phyloP scores from a whole-genome alignment of 2,888 invertebrate genomes.

The Diplazon laetatorius region DNA sequence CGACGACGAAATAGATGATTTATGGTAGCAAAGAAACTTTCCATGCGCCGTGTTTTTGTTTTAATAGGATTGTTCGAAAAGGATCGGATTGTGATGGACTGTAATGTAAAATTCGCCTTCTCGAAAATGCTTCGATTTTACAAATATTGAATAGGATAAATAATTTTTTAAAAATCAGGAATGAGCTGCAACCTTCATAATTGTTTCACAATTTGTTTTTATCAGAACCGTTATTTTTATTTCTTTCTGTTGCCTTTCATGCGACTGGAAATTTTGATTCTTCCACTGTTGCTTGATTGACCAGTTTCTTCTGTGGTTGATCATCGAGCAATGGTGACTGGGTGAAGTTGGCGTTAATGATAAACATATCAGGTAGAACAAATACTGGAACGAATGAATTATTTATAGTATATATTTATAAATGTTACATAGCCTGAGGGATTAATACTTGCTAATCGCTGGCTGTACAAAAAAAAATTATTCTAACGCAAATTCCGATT shows the following conservation, averaged over 20 bases:
- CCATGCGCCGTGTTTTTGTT: too few species aligned
- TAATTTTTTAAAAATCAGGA: too few species aligned
- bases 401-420: slow-evolving; percentile 47
- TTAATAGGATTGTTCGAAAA: too few species aligned
- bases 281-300: too few species aligned
- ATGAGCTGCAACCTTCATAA: too few species aligned
- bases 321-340: too few species aligned
- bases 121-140: not conserved
- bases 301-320: not conserved
- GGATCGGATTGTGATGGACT: too few species aligned
- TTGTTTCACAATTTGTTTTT: too few species aligned
- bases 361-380: slow-evolving; percentile 12
- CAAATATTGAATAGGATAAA: not conserved
- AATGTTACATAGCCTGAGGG: slow-evolving; percentile 28
- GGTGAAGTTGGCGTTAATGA: not conserved
- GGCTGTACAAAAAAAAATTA: not conserved
- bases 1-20: slow-evolving; percentile 71
- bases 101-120: too few species aligned
- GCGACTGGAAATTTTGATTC: too few species aligned
- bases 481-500: not conserved
- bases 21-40: slow-evolving; percentile 29
- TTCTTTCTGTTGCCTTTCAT: too few species aligned
- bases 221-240: too few species aligned
- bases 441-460: slow-evolving; percentile 23
- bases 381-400: slow-evolving; percentile 30